phyloP scores from a whole-genome alignment of 2,888 invertebrate genomes.

The Thymelicus acteon region DNA sequence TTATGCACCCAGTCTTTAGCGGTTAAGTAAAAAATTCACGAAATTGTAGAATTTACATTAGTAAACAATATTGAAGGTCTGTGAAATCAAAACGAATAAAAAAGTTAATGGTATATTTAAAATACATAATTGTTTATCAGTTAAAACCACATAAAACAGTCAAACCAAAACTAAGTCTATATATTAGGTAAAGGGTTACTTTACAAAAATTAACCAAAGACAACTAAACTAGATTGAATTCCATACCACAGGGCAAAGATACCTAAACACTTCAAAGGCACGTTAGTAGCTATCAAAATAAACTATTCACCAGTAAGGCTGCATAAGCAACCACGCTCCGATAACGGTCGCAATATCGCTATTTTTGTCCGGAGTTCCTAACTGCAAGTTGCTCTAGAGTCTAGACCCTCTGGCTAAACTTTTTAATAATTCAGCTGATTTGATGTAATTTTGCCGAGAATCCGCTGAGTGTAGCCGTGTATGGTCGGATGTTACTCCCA shows the following conservation, averaged over 20 bases:
- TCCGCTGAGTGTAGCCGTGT: conserved; percentile 61
- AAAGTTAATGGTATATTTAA: no score
- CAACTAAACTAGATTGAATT: not conserved
- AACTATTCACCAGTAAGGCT: conserved; percentile 10
- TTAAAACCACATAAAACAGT: no score
- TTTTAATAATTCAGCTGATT: conserved; percentile 75
- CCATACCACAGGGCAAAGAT: not conserved
- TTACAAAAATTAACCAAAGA: no score
- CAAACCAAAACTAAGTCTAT: no score
- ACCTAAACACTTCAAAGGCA: not conserved
- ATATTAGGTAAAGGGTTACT: no score
- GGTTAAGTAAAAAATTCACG: conserved; percentile 12
- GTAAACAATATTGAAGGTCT: no score
- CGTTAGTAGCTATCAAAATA: conserved; percentile 10
- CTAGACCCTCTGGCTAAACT: conserved; percentile 32
- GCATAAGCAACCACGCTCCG: not conserved
- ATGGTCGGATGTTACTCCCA: conserved; percentile 41
- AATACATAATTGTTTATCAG: no score
- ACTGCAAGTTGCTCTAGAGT: conserved; percentile 28
- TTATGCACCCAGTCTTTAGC: conserved; percentile 35
- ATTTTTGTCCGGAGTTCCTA: conserved; percentile 31
- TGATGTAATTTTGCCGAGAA: conserved; percentile 72
- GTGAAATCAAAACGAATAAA: no score
- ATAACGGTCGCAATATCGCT: conserved; percentile 29
- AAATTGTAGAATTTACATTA: no score